Evolutionary conservation across 2,888 invertebrate genomes (phyloP), one percentile per base, ranked within the genome.

Genomic region (Drosophila meridiana): DNA sequence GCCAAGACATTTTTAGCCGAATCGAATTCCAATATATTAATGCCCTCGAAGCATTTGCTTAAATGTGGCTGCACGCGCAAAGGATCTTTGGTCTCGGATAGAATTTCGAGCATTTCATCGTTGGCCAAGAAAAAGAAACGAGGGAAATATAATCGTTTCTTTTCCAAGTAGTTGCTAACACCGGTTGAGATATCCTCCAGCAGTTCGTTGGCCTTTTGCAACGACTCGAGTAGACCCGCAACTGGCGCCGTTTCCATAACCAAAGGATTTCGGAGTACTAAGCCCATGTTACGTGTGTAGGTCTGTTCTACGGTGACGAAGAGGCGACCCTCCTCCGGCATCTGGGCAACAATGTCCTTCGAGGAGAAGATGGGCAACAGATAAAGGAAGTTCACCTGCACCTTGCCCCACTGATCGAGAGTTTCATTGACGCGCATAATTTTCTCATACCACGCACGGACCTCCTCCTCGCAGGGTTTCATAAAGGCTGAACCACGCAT

Each of bases 101-200:
- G 92, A 75, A 97, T 95, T 83, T 95, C 95, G 59, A 96, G 92
- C 92, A 97, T 94, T 92, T 96, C 96, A 79, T 95, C 95, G 90
- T 97, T 96, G 1, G 96, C 96, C 63, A 97, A 92, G 86, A 97
- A 97, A 93, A 96, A 96, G 88, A 97, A 96, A 78, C 96, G 95
- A 14, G 96, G 95, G 90, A 96, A 96, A 83, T 94, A 95, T 13
- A 95, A 91, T 69, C 96, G 93, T 82, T 96, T 95, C 89, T 94
- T 94, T 86, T 96, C 95, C 68, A 96, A 93, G 90, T 96, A 96
- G 56, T 94, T 93, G 83, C 94, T 95, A 0, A 96, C 94, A 1
- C 95, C 95, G 72, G 94, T 94, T 69, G 94, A 94, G 57, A 96
- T 95, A 73, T 94, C 94, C 73, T 96, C 96, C 50, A 96, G 90